Conservation (phyloP, 2,797 vertebrate species). For the Spinus olivaceus region DNA sequence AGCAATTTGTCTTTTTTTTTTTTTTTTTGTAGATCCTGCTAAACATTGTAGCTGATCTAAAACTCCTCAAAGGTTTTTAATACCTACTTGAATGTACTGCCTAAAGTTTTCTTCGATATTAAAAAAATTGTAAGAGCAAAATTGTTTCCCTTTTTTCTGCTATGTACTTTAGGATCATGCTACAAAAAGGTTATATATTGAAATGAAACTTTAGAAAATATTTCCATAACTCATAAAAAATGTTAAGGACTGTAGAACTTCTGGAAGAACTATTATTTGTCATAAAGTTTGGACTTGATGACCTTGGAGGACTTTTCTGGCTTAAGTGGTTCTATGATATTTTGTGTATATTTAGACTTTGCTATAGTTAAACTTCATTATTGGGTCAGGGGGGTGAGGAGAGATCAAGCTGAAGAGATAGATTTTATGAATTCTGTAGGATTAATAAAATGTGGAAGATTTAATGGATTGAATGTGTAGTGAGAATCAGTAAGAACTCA, state of each 20-base stretch:
- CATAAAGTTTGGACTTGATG: neutral
- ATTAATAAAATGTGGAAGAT: neutral
- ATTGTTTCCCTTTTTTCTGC: neutral
- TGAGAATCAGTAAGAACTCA: neutral
- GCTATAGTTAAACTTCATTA: neutral
- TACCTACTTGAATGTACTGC: neutral
- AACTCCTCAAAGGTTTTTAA: neutral
- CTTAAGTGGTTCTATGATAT: neutral
- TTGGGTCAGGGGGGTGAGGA: rapidly evolving
- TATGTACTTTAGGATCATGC: rapidly evolving
- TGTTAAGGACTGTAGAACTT: neutral
- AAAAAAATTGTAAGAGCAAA: neutral
- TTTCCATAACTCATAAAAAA: neutral
- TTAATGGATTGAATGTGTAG: neutral
- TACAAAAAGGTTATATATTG: neutral
- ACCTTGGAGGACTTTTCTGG: neutral
- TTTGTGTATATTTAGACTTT: neutral
- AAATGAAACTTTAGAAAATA: neutral
- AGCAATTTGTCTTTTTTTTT: neutral
- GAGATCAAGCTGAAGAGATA: neutral
- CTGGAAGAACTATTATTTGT: neutral
- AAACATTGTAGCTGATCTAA: neutral
- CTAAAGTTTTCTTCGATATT: neutral
- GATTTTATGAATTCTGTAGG: neutral
- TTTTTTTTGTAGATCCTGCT: neutral